Evolutionary conservation across 2,113 vertebrate species (phyloP), one percentile per base, ranked within the genome.

Genomic region (Xenopus laevis): DNA sequence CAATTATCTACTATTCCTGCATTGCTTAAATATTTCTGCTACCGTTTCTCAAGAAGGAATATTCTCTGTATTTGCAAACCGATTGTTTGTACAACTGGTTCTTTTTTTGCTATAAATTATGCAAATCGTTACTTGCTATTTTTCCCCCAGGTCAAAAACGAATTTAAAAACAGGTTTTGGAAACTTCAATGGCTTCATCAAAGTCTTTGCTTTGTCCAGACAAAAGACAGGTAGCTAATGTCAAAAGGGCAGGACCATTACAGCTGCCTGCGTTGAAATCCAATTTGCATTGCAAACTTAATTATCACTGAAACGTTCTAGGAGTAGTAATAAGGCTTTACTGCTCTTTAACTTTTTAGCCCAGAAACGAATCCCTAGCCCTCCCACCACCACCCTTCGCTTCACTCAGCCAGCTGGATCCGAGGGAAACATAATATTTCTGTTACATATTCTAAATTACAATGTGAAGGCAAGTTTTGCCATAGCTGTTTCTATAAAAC

Each of bases 101-200:
- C 7, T 11, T 52, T 65, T 44, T 27, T 27, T 27, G 23, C 33
- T 58, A 74, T 67, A 66, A 74, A 59, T 66, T 59, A 74, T 59
- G 72, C 10, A 66, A 47, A 60, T 66, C 16, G 13, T n/a, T 46
- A 27, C 47, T 72, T 65, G n/a, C 52, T 52, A 52, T 72, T 40
- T 64, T 23, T 44, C 65, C 33, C 53, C 10, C 12, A 60, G 52
- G 16, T 47, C 65, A 60, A 18, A 50, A 74, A 67, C 52, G 53
- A 27, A 40, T 66, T 66, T 50, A 57, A 20, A 67, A 74, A 74
- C 72, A 66, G 63, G 52, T 74, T 74, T 74, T 66, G 11, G 10
- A 33, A 65, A 66, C 20, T 73, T 65, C 62, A 58, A 65, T 21
- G 61, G 53, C 44, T 73, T 73, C 47, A 65, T 65, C 30, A 57